A percentile compares a stretch with the other conserved stretches of the same genome.
Evolutionary conservation across 2,797 vertebrate species (phyloP).

Genomic region (Pogonophryne albipinna): DNA sequence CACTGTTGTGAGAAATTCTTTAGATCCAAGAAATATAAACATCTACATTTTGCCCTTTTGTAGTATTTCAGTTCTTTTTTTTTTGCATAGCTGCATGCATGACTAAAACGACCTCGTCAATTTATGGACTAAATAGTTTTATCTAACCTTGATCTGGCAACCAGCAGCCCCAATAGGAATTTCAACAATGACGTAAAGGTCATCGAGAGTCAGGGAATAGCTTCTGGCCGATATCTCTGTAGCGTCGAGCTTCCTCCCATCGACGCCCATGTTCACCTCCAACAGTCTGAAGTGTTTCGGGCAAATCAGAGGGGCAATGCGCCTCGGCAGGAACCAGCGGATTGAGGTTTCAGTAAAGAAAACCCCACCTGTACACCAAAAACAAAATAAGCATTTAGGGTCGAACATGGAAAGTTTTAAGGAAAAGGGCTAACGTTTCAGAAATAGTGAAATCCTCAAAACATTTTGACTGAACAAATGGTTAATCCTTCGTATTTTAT

Average conservation of each 20-base stretch:
- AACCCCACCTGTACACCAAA: constrained; percentile 77
- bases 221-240: constrained; percentile 72
- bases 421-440: too few relatives aligned
- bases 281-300: constrained; percentile 66
- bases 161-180: constrained; percentile 84
- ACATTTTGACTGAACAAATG: too few relatives aligned
- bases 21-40: too few relatives aligned
- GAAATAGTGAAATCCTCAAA: too few relatives aligned
- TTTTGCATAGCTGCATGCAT: too few relatives aligned
- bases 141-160: constrained; percentile 84
- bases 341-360: constrained; percentile 70
- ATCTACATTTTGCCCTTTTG: too few relatives aligned
- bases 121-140: too few relatives aligned
- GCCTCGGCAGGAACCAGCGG: constrained; percentile 85
- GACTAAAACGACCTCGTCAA: too few relatives aligned
- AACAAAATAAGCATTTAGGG: too few relatives aligned
- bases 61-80: too few relatives aligned
- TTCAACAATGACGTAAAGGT: constrained; percentile 64
- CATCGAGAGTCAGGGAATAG: constrained; percentile 68
- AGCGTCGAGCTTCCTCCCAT: constrained; percentile 74
- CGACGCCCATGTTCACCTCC: constrained; percentile 80
- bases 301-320: constrained; percentile 75
- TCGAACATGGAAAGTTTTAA: background rate
- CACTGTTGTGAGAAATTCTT: too few relatives aligned
- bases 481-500: too few relatives aligned